phyloP scores from a whole-genome alignment of 2,888 invertebrate species.

The Nemoura dubitans region DNA sequence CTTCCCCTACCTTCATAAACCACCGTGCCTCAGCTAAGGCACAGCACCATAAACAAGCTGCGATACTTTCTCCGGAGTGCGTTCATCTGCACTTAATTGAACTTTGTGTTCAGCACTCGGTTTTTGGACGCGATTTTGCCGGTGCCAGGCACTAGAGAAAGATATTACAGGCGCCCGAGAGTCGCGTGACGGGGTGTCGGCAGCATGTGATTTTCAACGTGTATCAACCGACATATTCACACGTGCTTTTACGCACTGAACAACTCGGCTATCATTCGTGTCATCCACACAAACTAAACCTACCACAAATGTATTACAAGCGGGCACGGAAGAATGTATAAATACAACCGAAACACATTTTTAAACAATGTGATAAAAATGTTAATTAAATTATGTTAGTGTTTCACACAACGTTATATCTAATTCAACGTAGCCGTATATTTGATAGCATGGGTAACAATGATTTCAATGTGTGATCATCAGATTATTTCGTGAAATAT shows the following conservation, averaged over 20 bases:
- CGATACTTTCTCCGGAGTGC: not conserved
- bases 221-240: slow-evolving; percentile 43
- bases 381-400: not conserved
- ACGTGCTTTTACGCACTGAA: slow-evolving; percentile 33
- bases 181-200: slow-evolving; percentile 2
- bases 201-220: slow-evolving; percentile 32
- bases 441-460: too few relatives aligned
- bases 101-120: not conserved
- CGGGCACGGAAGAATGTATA: not conserved
- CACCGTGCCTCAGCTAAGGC: not conserved
- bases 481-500: not conserved
- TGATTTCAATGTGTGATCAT: too few relatives aligned
- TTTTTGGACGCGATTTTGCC: not conserved
- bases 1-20: not conserved
- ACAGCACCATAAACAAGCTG: not conserved
- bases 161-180: not conserved
- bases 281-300: not conserved
- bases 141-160: slow-evolving; percentile 15
- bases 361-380: not conserved
- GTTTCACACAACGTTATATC: too few relatives aligned
- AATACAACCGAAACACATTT: not conserved
- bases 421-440: too few relatives aligned
- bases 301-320: not conserved
- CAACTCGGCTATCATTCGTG: slow-evolving; percentile 4
- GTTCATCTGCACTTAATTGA: slow-evolving; percentile 28